Percentiles rank a stretch among this genome's conserved stretches.
Conservation (phyloP, 2,113 vertebrate species). For the Gallinago paraguaiae region DNA sequence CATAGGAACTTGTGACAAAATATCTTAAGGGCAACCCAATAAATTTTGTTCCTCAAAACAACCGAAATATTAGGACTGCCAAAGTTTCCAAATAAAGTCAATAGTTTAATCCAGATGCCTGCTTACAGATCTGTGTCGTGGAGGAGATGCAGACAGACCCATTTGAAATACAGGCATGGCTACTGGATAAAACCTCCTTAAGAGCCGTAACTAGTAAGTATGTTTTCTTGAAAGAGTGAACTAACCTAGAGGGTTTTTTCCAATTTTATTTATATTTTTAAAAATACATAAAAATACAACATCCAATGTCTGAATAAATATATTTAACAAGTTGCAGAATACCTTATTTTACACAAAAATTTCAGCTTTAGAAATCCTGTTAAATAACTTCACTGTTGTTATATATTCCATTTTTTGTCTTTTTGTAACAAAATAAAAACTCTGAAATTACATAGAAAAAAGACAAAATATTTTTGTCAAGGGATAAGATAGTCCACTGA, state of each 20-base stretch:
- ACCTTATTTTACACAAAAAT: constrained; percentile 94
- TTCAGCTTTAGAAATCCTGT: constrained; percentile 92
- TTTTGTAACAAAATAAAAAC: constrained; percentile 99
- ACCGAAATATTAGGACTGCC: constrained; percentile 78
- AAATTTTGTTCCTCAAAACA: constrained; percentile 71
- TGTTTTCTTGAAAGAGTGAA: constrained; percentile 78
- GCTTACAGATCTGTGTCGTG: constrained; percentile 12
- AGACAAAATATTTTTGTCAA: constrained; percentile 93
- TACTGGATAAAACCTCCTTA: constrained; percentile 45
- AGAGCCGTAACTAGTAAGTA: constrained; percentile 69
- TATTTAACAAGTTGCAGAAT: constrained; percentile 95
- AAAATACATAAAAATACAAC: constrained; percentile 95
- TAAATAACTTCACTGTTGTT: constrained; percentile 90
- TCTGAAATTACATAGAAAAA: constrained; percentile 98
- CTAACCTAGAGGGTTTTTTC: constrained; percentile 81
- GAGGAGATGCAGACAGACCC: constrained; percentile 51
- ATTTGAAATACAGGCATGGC: constrained; percentile 12
- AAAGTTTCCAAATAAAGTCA: constrained; percentile 69
- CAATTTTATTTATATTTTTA: constrained; percentile 89
- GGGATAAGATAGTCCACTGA: constrained; percentile 93
- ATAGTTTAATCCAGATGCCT: constrained; percentile 68
- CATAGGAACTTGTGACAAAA: constrained; percentile 68
- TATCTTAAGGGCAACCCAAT: constrained; percentile 72
- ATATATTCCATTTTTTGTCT: constrained; percentile 91
- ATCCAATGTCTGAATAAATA: constrained; percentile 96